A percentile compares a stretch with the other conserved stretches of the same genome.
Conservation (phyloP, 2,113 vertebrate genomes). For the Thryonomys swinderianus region DNA sequence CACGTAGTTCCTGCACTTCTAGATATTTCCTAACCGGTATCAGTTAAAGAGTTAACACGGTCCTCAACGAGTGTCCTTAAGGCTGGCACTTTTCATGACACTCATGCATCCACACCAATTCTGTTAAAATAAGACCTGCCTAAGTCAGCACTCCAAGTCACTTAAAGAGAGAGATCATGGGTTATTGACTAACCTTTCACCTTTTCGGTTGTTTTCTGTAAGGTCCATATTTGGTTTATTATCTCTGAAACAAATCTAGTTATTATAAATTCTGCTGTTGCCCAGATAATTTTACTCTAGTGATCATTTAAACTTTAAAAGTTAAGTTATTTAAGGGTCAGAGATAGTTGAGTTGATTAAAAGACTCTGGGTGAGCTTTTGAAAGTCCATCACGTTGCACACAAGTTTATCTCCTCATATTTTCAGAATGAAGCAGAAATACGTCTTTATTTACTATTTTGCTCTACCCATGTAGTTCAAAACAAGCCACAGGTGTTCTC, state of each 20-base stretch:
- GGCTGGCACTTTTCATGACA: background rate
- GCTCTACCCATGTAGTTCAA: background rate
- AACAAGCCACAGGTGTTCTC: background rate
- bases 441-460: background rate
- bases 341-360: conserved; percentile 31
- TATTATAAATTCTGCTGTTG: background rate
- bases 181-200: background rate
- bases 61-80: background rate
- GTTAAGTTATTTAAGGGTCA: background rate
- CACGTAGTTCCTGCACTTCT: background rate
- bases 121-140: background rate
- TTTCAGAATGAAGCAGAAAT: background rate
- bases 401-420: background rate
- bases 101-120: background rate
- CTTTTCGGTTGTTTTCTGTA: conserved; percentile 22
- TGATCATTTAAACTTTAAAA: background rate
- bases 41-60: background rate
- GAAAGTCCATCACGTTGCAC: background rate
- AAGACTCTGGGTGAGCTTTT: conserved; percentile 39
- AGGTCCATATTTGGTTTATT: background rate
- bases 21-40: background rate
- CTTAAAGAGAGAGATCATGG: background rate
- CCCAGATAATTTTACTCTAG: conserved; percentile 50
- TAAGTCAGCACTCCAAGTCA: background rate
- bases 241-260: background rate